Percentiles rank a stretch among this genome's conserved stretches.
phyloP scores from a whole-genome alignment of 2,113 vertebrate genomes.

The Campylorhamphus procurvoides region DNA sequence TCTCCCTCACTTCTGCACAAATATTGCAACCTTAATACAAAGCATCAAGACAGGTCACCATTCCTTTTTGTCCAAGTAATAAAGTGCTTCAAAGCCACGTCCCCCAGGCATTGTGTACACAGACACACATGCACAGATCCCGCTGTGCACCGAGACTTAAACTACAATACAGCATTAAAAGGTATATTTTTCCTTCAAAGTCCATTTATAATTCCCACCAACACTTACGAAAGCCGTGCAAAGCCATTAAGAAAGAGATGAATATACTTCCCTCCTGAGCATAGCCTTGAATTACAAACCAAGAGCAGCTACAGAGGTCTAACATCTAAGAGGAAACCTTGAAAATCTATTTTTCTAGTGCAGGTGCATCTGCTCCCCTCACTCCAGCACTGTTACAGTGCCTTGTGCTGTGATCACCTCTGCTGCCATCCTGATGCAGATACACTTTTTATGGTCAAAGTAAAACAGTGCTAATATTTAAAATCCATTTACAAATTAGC shows the following conservation, averaged over 20 bases:
- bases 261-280: constrained; percentile 3
- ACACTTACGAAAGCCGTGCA: not conserved
- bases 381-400: not conserved
- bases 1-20: not conserved
- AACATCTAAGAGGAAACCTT: not conserved
- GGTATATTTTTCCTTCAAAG: constrained; percentile 4
- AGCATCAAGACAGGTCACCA: not conserved
- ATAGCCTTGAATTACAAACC: constrained; percentile 23
- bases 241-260: constrained; percentile 30
- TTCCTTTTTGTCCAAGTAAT: not conserved
- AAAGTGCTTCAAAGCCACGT: not conserved
- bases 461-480: constrained; percentile 9
- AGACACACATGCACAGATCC: not conserved
- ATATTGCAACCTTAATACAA: not conserved
- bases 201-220: constrained; percentile 36
- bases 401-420: not conserved
- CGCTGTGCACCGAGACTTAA: not conserved
- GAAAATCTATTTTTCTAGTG: constrained; percentile 27
- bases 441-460: not conserved
- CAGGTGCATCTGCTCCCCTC: constrained; percentile 1
- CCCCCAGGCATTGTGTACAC: not conserved
- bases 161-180: not conserved
- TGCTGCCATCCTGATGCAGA: not conserved
- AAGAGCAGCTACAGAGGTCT: not conserved
- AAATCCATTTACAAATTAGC: constrained; percentile 6